phyloP scores from a whole-genome alignment of 2,888 invertebrate genomes.

The Ophonus ardosiacus region DNA sequence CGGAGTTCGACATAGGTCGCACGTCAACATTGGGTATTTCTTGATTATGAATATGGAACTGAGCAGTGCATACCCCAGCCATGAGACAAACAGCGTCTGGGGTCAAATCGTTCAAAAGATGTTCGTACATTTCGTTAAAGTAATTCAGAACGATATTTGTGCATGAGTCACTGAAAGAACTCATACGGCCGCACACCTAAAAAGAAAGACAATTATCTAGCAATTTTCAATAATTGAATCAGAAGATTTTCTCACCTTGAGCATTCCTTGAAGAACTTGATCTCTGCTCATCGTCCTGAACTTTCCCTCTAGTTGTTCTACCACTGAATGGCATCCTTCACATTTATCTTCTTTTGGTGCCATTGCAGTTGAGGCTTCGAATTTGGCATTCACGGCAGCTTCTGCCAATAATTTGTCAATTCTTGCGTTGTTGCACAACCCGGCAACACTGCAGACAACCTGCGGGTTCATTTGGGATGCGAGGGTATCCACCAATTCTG shows the following conservation, averaged over 20 bases:
- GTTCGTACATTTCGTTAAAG: slow-evolving; percentile 84
- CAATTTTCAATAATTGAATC: not conserved
- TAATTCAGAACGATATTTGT: slow-evolving; percentile 85
- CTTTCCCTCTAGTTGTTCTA: slow-evolving; percentile 77
- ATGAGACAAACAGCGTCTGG: slow-evolving; percentile 85
- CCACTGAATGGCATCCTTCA: slow-evolving; percentile 78
- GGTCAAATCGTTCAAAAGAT: slow-evolving; percentile 80
- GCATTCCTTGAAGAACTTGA: slow-evolving; percentile 78
- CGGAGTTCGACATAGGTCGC: slow-evolving; percentile 79
- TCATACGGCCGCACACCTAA: slow-evolving; percentile 82
- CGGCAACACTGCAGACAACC: slow-evolving; percentile 91
- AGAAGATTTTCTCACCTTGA: slow-evolving; percentile 75
- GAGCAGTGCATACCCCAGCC: slow-evolving; percentile 84
- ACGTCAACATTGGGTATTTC: slow-evolving; percentile 76
- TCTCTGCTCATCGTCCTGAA: slow-evolving; percentile 78
- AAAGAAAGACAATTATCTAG: slow-evolving; percentile 29
- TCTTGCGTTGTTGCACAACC: slow-evolving; percentile 88
- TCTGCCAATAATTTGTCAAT: slow-evolving; percentile 83
- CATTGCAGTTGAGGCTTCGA: not conserved
- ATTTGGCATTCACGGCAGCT: slow-evolving; percentile 71
- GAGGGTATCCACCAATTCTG: slow-evolving; percentile 91
- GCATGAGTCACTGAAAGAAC: slow-evolving; percentile 89
- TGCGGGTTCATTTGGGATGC: slow-evolving; percentile 95
- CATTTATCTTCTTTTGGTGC: slow-evolving; percentile 70
- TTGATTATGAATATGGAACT: slow-evolving; percentile 82